Evolutionary conservation across 2,113 vertebrate genomes (phyloP).

Genomic region (Labrus mixtus): DNA sequence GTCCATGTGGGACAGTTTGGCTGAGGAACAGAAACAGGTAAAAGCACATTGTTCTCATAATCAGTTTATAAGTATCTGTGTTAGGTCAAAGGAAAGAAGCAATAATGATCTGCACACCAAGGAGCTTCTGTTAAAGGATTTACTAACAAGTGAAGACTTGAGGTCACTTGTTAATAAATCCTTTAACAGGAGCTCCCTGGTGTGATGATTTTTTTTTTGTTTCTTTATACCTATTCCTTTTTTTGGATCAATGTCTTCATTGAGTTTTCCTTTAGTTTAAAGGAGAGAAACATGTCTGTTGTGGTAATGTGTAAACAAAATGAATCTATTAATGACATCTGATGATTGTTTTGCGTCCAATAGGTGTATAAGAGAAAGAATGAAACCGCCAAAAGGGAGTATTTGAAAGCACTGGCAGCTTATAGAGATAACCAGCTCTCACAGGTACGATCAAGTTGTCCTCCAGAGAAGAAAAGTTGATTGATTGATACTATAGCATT

Average conservation of each 20-base stretch:
- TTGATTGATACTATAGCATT: not conserved
- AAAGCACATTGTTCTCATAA: not conserved
- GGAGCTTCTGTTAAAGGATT: too few species aligned
- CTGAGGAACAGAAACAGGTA: constrained; percentile 95
- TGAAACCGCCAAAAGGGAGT: constrained; percentile 90
- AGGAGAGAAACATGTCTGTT: not conserved
- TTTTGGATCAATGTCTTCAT: too few species aligned
- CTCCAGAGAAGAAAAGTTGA: not conserved
- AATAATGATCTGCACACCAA: too few species aligned
- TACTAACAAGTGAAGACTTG: too few species aligned
- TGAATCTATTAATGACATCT: not conserved
- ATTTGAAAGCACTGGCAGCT: constrained; percentile 90
- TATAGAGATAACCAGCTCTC: constrained; percentile 90
- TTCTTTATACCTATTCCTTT: too few species aligned
- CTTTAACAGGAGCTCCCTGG: too few species aligned
- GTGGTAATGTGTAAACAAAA: not conserved
- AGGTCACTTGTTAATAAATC: too few species aligned
- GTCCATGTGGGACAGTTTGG: constrained; percentile 96
- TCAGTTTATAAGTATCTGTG: not conserved
- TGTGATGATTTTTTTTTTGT: too few species aligned
- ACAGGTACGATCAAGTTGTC: constrained; percentile 78
- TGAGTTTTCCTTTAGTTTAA: not conserved
- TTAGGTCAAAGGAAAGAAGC: not conserved
- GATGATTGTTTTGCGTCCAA: constrained; percentile 1
- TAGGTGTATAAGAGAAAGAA: constrained; percentile 92